A percentile compares a stretch with the other conserved stretches of the same genome.
These are phyloP conservation scores for Siniperca knerii DNA, from an alignment of 2,113 vertebrate genomes.

Conservation along the genomic window DNA sequence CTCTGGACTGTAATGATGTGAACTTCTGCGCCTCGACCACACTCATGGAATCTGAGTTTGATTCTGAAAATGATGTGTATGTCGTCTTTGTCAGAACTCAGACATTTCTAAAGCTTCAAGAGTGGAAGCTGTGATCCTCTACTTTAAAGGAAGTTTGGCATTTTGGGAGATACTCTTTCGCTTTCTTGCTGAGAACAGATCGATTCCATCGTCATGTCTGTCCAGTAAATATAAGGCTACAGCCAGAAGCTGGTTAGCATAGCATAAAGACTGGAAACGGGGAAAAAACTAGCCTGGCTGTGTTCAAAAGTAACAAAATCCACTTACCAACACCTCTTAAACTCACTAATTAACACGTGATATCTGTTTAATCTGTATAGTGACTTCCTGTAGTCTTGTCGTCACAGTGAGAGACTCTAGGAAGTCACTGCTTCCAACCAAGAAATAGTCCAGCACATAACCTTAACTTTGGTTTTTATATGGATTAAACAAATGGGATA, in stretches of 20 bases:
- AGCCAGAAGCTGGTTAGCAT: not conserved
- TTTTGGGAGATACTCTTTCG: not conserved
- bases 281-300: not conserved
- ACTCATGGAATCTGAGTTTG: constrained; percentile 45
- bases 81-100: not conserved
- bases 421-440: not conserved
- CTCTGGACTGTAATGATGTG: constrained; percentile 10
- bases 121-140: constrained; percentile 19
- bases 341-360: not conserved
- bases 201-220: not conserved
- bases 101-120: constrained; percentile 21
- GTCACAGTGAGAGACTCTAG: not conserved
- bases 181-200: not conserved
- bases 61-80: not conserved
- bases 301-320: too few species aligned
- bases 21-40: constrained; percentile 25
- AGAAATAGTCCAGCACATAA: not conserved
- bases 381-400: not conserved
- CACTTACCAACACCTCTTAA: not conserved
- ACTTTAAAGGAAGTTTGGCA: constrained; percentile 8
- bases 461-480: not conserved
- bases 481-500: not conserved
- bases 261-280: not conserved
- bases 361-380: too few species aligned
- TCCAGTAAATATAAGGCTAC: not conserved